Evolutionary conservation across 2,888 invertebrate species (phyloP).

Genomic region (Heliothis peltigera): DNA sequence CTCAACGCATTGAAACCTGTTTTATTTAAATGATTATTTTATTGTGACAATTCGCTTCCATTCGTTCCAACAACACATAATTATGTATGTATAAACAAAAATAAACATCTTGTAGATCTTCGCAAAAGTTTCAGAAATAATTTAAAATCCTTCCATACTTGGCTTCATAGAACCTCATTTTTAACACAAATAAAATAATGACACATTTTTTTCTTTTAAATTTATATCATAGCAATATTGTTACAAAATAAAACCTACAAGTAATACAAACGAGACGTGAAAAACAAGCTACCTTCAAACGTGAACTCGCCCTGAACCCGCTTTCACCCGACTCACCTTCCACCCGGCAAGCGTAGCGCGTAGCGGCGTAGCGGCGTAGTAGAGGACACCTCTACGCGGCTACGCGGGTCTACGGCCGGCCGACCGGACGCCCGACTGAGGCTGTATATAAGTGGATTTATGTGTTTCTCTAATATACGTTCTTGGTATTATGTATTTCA

Average conservation of each 20-base stretch:
- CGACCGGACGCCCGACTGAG: constrained; percentile 50
- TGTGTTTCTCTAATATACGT: constrained; percentile 23
- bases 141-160: no score
- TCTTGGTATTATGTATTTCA: constrained; percentile 2
- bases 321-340: constrained; percentile 49
- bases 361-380: constrained; percentile 56
- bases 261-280: constrained; percentile 7
- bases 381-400: constrained; percentile 60
- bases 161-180: no score
- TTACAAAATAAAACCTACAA: constrained; percentile 25
- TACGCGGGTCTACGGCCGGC: constrained; percentile 56
- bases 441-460: constrained; percentile 16
- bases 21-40: no score
- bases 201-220: neutral
- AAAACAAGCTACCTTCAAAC: constrained; percentile 15
- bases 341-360: constrained; percentile 48
- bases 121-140: no score
- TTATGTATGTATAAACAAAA: no score
- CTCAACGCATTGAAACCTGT: no score
- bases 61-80: no score
- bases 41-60: neutral
- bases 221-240: neutral
- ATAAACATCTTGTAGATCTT: no score
- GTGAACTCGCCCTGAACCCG: constrained; percentile 53
- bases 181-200: neutral